Evolutionary conservation across 1,140 invertebrate genomes (phyloP).

Genomic region (Coenobita brevimanus): DNA sequence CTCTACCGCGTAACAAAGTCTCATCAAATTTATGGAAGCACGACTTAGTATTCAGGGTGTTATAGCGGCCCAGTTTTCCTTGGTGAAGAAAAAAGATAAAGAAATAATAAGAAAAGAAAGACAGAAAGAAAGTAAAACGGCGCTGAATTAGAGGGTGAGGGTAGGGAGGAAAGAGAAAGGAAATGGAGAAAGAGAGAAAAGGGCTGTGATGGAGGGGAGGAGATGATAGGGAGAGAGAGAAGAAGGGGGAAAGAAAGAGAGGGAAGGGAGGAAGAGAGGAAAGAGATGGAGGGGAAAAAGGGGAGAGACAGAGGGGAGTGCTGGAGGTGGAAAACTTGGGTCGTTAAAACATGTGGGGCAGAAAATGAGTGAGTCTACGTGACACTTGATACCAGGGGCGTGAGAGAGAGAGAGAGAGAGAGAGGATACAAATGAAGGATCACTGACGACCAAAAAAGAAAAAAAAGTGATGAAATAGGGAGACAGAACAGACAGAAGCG

Average conservation of each 20-base stretch:
- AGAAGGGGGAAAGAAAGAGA: neutral
- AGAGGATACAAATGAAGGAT: too few relatives aligned
- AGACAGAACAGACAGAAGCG: too few relatives aligned
- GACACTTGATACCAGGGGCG: too few relatives aligned
- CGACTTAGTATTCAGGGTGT: neutral
- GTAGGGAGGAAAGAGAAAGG: neutral
- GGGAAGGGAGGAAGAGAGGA: neutral
- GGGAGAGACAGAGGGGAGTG: neutral
- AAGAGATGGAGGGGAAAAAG: neutral
- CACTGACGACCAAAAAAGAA: too few relatives aligned
- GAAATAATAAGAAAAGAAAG: neutral
- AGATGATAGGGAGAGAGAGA: neutral
- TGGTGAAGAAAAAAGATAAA: neutral
- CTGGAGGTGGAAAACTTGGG: neutral
- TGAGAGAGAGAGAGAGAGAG: too few relatives aligned
- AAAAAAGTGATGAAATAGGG: too few relatives aligned
- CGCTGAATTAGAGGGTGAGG: too few relatives aligned
- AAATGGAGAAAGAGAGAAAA: slow-evolving; percentile 1
- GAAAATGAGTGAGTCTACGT: too few relatives aligned
- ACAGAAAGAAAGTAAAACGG: neutral
- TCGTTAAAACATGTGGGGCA: neutral
- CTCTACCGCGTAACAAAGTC: neutral
- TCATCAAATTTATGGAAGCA: neutral
- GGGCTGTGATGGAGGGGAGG: neutral
- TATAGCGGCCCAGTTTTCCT: too few relatives aligned